Percentiles rank a stretch among this genome's conserved stretches.
These are phyloP conservation scores for Sander lucioperca DNA, from an alignment of 2,113 vertebrate genomes.

Conservation along the genomic window DNA sequence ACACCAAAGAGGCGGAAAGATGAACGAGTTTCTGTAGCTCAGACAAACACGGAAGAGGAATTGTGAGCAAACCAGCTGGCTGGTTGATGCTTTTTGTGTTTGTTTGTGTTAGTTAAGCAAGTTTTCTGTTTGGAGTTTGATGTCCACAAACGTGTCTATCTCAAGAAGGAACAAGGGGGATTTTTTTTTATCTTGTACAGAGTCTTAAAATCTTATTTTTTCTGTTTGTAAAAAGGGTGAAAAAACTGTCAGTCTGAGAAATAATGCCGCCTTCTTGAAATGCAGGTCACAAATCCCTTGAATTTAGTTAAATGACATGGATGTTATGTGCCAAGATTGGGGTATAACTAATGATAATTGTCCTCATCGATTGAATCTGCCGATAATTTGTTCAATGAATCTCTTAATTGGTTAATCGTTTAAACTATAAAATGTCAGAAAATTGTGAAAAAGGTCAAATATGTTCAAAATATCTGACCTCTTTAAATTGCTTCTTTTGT, in stretches of 20 bases:
- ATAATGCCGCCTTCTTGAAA: not conserved
- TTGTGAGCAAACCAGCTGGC: constrained; percentile 60
- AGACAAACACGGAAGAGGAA: not conserved
- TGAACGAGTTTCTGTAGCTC: not conserved
- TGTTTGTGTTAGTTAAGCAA: not conserved
- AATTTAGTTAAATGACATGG: not conserved
- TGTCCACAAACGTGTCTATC: not conserved
- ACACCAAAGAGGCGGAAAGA: constrained; percentile 15
- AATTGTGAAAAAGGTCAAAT: not conserved
- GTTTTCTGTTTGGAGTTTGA: constrained; percentile 11
- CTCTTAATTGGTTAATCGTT: not conserved
- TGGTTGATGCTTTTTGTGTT: constrained; percentile 46
- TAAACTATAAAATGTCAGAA: not conserved
- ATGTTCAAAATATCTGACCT: not conserved
- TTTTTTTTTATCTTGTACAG: not conserved
- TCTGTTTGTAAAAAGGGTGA: constrained; percentile 13
- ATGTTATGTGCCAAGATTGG: not conserved
- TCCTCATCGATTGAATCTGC: not conserved
- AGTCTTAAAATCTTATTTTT: constrained; percentile 39
- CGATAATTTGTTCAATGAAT: not conserved
- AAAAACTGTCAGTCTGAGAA: not conserved
- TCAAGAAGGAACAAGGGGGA: not conserved
- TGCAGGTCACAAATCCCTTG: not conserved
- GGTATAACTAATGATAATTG: not conserved
- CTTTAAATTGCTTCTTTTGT: too few relatives aligned